Evolutionary conservation across 2,888 invertebrate species (phyloP).

Genomic region (Cyclophora punctaria): DNA sequence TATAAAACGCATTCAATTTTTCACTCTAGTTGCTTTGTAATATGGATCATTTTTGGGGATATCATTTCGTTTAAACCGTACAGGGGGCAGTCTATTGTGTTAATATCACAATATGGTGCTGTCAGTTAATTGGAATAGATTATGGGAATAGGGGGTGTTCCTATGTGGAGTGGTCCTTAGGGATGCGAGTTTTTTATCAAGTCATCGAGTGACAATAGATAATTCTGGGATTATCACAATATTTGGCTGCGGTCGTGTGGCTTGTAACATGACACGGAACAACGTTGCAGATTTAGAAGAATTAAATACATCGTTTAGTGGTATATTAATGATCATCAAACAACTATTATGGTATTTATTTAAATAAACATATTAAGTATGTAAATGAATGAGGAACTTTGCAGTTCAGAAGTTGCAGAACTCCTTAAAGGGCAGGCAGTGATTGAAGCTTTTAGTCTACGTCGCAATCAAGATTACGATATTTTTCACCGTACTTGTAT

Average conservation of each 20-base stretch:
- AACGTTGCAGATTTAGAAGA: too few species aligned
- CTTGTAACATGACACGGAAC: conserved; percentile 46
- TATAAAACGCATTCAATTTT: conserved; percentile 19
- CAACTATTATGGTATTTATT: too few species aligned
- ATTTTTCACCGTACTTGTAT: too few species aligned
- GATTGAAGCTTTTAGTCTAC: too few species aligned
- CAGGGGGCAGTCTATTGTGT: conserved; percentile 60
- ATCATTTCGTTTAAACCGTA: conserved; percentile 20
- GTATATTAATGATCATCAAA: too few species aligned
- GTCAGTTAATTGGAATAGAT: conserved; percentile 76
- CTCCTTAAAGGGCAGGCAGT: too few species aligned
- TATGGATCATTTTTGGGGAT: conserved; percentile 23
- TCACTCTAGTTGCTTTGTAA: conserved; percentile 4
- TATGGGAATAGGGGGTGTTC: conserved; percentile 68
- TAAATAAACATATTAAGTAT: too few species aligned
- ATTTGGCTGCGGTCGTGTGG: conserved; percentile 64
- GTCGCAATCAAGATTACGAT: too few species aligned
- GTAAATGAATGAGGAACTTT: too few species aligned
- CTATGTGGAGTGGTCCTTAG: conserved; percentile 50
- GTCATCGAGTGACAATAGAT: conserved; percentile 67
- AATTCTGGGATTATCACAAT: conserved; percentile 68
- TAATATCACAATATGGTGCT: conserved; percentile 73
- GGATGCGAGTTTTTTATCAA: conserved; percentile 69
- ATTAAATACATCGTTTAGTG: too few species aligned
- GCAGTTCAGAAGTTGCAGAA: too few species aligned